Base-by-base conservation (phyloP, 1,140 invertebrate species). In the Mya arenaria region DNA sequence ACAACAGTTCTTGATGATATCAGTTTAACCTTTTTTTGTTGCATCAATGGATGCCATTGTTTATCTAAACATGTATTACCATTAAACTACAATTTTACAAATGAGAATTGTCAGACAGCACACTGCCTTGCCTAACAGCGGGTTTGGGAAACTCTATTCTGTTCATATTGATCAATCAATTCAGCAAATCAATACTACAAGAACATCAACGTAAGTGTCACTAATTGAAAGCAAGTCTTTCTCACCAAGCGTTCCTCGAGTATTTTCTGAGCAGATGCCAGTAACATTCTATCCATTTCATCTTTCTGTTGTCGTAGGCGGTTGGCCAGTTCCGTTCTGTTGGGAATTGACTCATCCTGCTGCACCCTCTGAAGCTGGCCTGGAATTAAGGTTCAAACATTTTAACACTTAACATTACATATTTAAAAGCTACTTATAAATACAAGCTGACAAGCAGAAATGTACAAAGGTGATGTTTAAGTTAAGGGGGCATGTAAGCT, bases 261-360 rank as follows among this genome's bases (percentile, higher is more conserved):
- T n/a, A 82, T 55, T 25, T 72, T 52, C 36, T 72, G 69, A 30
- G 79, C 79, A 28, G 68, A 48, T 6, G 37, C 2, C 30, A 82
- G 56, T 2, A 82, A 44, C 28, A 71, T 30, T 25, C 41, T n/a
- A n/a, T 82, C 79, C 68, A 82, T 73, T 28, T 71, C 37, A 19
- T 82, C 79, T 39, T 82, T 82, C 8, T 72, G 41, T 39, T 63
- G 36, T 44, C 65, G 69, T 17, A 72, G 62, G 30, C 71, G 69
- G 19, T 8, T 30, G 30, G 48, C 77, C 1, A 58, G 0, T 23
- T 80, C 66, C 0, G 39, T 37, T n/a, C 28, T 17, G 32, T n/a
- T 78, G 17, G 10, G 15, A 15, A 13, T 19, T 4, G 34, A 66
- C 4, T 13, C 36, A 23, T 82, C 66, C 23, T 69, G 65, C 48